These are phyloP conservation scores for Ephestia elutella DNA, from an alignment of 1,140 invertebrate species.

Conservation along the genomic window DNA sequence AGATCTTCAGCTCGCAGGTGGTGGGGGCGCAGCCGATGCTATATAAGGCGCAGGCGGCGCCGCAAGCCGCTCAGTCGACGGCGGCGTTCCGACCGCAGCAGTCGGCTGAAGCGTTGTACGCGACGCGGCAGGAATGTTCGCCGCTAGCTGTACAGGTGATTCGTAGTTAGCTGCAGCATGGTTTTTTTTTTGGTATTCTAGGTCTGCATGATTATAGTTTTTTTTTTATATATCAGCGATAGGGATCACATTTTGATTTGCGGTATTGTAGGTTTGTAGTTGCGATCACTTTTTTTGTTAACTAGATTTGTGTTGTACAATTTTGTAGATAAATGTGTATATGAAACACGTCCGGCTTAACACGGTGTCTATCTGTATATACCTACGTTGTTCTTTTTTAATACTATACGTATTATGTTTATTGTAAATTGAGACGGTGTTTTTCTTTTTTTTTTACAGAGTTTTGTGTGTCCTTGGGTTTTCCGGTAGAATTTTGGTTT, in stretches of 20 bases:
- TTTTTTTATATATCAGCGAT: neutral
- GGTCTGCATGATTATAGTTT: neutral
- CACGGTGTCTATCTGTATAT: neutral
- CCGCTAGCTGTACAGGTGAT: conserved; percentile 33
- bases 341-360: neutral
- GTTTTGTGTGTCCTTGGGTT: conserved; percentile 50
- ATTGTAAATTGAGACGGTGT: conserved; percentile 14
- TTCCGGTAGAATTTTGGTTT: conserved; percentile 59
- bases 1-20: conserved; percentile 24
- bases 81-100: conserved; percentile 18
- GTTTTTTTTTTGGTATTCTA: neutral
- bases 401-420: neutral
- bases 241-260: neutral
- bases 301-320: neutral
- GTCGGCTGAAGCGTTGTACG: conserved; percentile 24
- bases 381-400: neutral
- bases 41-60: conserved; percentile 33
- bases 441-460: conserved; percentile 53
- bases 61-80: conserved; percentile 21
- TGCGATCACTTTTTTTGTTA: neutral
- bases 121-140: conserved; percentile 31
- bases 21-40: conserved; percentile 34
- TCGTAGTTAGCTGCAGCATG: conserved; percentile 7
- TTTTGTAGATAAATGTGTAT: neutral
- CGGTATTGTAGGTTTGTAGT: neutral